Evolutionary conservation across 2,113 vertebrate genomes (phyloP), one percentile per base, ranked within the genome.

Genomic region (Hystrix brachyura): DNA sequence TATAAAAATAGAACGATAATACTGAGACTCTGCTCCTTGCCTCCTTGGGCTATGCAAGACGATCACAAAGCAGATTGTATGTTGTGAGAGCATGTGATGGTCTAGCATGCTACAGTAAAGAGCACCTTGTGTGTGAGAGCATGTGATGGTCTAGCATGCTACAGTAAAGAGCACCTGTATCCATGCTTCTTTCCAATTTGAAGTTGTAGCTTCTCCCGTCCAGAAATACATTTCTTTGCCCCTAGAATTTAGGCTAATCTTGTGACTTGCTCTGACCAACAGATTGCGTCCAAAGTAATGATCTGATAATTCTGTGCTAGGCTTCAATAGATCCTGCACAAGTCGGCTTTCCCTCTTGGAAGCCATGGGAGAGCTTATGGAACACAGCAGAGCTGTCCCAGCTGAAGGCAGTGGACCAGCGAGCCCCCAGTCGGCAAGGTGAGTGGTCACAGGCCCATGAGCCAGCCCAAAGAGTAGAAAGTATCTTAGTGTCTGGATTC

Each of bases 351-450:
- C 25, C 65, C 71, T 51, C 27, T 48, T 72, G 38, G 15, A 51
- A 51, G 34, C 25, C 38, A 25, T 1, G 0, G n/a, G 19, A 48
- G 0, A 90, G 34, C 12, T 5, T 0, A 0, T 51, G 18, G 9
- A 59, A 3, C 38, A 79, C 19, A 17, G 21, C 17, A 11, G 34
- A 84, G 19, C 32, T 34, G 29, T 23, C 25, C 59, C 5, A 34
- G 38, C 38, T 51, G 69, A 64, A 6, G 15, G 25, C 38, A 64
- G 7, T 53, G 43, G 29, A 53, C 5, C 51, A 60, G 59, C 25
- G 32, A 32, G 53, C 3, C 2, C 32, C 18, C 3, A 59, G 57
- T 18, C 18, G 48, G 55, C 0, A 2, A 7, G 5, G 25, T 21
- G 27, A 82, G 43, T 48, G 6, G 15, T 53, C 34, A 83, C 6